Evolutionary conservation across 2,888 invertebrate species (phyloP), one percentile per base, ranked within the genome.

Genomic region (Drosophila eohydei): DNA sequence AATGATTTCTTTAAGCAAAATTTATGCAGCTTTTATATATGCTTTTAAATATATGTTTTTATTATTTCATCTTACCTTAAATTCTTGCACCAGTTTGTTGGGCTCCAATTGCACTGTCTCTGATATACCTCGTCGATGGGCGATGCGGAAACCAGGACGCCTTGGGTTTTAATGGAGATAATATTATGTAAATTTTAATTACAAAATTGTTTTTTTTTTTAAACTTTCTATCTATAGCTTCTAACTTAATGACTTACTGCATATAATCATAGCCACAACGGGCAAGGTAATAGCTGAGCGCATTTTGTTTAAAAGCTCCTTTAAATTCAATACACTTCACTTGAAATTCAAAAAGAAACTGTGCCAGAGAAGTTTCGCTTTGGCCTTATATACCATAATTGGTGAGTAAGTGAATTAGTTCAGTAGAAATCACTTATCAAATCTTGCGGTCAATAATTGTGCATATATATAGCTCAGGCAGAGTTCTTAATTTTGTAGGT

Each of bases 321-420:
- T 36, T 6, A 5, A 38, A 7, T 50, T 34, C 8, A 14, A 34
- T 43, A 26, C 12, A 26, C 4, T 8, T 43, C 36, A 61, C 41
- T 62, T 62, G 41, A 43, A 8, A 38, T 41, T 41, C 11, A 16
- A 55, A 30, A 11, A 9, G 36, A 6, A 38, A 67, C 50, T 67
- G 55, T 9, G 26, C 0, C 30, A 9, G 6, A 30, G 5, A 3
- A 16, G 14, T 9, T 3, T 14, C 16, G n/a, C 26, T 12, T 11
- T 16, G 36, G 11, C 44, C 50, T 58, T 64, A 21, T 64, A 64
- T 52, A 61, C 21, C 11, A 40, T 2, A 28, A 28, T 46, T 28
- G 46, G 7, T 46, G 46, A 46, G 14, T 46, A 46, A 46, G 7
- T 46, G 14, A 26, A 46, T 46, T 46, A 26, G 14, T 28, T 28